Evolutionary conservation across 2,797 vertebrate genomes (phyloP), one percentile per base, ranked within the genome.

Genomic region (Pangasius macronema): DNA sequence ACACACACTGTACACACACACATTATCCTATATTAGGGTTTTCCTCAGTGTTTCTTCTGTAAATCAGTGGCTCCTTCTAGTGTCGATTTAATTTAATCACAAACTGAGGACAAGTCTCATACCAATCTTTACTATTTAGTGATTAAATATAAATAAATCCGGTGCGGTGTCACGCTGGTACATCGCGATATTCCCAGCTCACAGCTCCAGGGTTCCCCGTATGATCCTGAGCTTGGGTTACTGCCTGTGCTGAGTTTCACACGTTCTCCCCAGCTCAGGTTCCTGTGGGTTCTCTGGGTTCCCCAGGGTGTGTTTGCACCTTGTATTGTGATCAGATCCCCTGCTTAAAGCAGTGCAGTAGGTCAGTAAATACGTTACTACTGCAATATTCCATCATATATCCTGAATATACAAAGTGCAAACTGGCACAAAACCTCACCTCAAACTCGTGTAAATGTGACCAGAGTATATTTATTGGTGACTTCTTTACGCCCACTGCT

Each of bases 41-140:
- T 39, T 3, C 2, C 67, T 20, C 22, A 18, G 30, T 73, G 68
- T 7, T 61, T 30, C 24, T 49, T 76, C 42, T 77, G 42, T 85
- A 46, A 46, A 30, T 51, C 8, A 79, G n/a, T 79, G 20, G 84
- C 84, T 53, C 63, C 84, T 51, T n/a, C 84, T 79, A 85, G 59
- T 85, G 84, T 61, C 14, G 7, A 30, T 3, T 79, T 63, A 65
- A 30, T 16, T 27, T 75, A 2, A 0, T 49, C 70, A 73, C 70
- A 75, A n/a, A 49, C 24, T 13, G 22, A 75, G 4, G 24, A 14
- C 24, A 27, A n/a, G 10, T 27, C 22, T 46, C 10, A 46, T 13
- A 20, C 39, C 24, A 68, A 68, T 33, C 65, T 68, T 63, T n/a
- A n/a, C 1, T 63, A 63, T 63, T 63, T 63, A 27, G 11, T 16